Evolutionary conservation across 2,797 vertebrate species (phyloP).

Genomic region (Molothrus aeneus): DNA sequence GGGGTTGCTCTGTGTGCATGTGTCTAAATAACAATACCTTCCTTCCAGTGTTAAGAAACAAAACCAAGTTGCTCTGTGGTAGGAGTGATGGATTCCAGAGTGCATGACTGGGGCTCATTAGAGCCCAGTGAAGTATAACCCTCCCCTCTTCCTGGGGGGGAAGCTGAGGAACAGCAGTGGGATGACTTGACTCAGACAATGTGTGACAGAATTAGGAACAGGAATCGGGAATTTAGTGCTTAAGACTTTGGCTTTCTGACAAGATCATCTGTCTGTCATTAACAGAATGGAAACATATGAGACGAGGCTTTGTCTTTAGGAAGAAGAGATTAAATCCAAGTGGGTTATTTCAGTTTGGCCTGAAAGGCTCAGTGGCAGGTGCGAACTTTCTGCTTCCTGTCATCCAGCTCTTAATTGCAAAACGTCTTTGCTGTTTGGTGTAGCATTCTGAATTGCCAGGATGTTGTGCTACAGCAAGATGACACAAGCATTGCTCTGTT

Average conservation of each 20-base stretch:
- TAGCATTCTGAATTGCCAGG: conserved; percentile 4
- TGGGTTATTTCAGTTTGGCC: conserved; percentile 46
- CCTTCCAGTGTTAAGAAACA: background rate
- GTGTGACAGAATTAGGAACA: background rate
- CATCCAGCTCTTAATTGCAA: conserved; percentile 22
- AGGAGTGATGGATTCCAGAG: background rate
- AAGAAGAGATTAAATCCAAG: conserved; percentile 46
- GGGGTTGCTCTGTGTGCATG: background rate
- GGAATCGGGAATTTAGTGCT: background rate
- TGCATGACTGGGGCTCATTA: background rate
- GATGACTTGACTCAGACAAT: background rate
- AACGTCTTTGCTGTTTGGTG: background rate
- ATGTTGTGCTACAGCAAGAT: background rate
- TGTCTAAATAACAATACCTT: background rate
- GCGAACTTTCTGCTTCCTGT: conserved; percentile 44
- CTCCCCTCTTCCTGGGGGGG: background rate
- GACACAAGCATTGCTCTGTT: background rate
- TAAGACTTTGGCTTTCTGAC: conserved; percentile 30
- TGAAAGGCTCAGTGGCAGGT: conserved; percentile 51
- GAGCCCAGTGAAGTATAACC: background rate
- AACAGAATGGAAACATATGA: conserved; percentile 4
- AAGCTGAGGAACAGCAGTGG: background rate
- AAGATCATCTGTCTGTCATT: background rate
- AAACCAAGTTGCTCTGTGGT: background rate
- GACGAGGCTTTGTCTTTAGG: conserved; percentile 19